Evolutionary conservation across 2,113 vertebrate genomes (phyloP), one percentile per base, ranked within the genome.

Genomic region (Todiramphus saurophagus): DNA sequence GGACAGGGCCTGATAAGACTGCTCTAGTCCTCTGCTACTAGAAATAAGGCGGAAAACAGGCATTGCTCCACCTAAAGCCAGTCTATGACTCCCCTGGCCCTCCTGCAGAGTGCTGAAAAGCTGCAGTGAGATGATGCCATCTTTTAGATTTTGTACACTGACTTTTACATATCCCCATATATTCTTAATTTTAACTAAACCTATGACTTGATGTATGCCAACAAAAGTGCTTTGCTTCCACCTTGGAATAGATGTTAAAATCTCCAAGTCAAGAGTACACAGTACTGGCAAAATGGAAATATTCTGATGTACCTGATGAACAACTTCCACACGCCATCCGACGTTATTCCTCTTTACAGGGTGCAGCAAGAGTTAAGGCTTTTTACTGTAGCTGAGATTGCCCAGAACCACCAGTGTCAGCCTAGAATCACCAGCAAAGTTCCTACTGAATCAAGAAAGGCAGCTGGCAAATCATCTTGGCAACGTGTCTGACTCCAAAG

Each of bases 401-500:
- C 31, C 25, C 48, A 87, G 69, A 89, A 84, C 50, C 63, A 83
- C 64, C 66, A 72, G 46, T 15, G 33, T 46, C 44, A 19, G 72
- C n/a, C 21, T 58, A 84, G 73, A 89, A 84, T 55, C 63, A 83
- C 64, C 66, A 72, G 46, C 17, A 39, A 91, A 81, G n/a, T 58
- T 94, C 70, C 64, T 76, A 41, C 4, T 43, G 62, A 95, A 89
- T 48, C 70, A 68, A 35, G 25, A 58, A 76, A 64, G 46, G 53
- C 43, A 97, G 79, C 33, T 77, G 72, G 80, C 48, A 94, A 79
- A 85, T 60, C 58, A 72, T 60, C 41, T 59, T 56, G 82, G 74
- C 51, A 75, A 58, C 1, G 3, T 13, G 23, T 82, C 62, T 16
- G 1, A 51, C 70, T 55, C 66, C 25, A 63, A 90, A 70, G 59